These are phyloP conservation scores for Drosophila dives DNA, from an alignment of 2,888 invertebrate genomes.

Conservation along the genomic window DNA sequence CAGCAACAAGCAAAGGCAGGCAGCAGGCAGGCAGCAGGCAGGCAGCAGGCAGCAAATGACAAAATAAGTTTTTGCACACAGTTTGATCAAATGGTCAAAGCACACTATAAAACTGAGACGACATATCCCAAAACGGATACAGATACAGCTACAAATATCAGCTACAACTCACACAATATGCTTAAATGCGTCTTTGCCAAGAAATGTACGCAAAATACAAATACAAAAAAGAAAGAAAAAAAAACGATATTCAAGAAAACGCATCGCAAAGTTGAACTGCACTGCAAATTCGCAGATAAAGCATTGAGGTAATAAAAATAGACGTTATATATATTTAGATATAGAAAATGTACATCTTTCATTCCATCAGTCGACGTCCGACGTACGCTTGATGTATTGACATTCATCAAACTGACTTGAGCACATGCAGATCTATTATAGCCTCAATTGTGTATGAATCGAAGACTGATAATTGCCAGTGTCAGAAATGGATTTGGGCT, in stretches of 20 bases:
- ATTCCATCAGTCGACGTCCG: slow-evolving; percentile 23
- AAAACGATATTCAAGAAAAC: not conserved
- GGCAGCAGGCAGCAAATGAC: slow-evolving; percentile 59
- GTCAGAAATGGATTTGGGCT: not conserved
- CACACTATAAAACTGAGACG: slow-evolving; percentile 45
- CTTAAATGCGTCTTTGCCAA: slow-evolving; percentile 65
- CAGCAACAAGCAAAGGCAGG: not conserved
- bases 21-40: not conserved
- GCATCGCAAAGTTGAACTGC: slow-evolving; percentile 58
- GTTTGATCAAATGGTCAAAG: slow-evolving; percentile 73
- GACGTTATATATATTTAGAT: slow-evolving; percentile 52
- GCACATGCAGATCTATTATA: slow-evolving; percentile 29
- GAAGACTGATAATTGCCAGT: slow-evolving; percentile 17
- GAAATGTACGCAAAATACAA: slow-evolving; percentile 59
- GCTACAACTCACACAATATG: slow-evolving; percentile 29
- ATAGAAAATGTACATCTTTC: slow-evolving; percentile 29
- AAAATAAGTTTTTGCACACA: slow-evolving; percentile 73
- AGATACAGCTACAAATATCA: slow-evolving; percentile 58
- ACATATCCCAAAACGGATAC: slow-evolving; percentile 38
- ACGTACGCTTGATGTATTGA: slow-evolving; percentile 47
- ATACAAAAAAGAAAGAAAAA: not conserved
- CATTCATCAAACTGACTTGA: slow-evolving; percentile 50
- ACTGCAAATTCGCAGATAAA: slow-evolving; percentile 71
- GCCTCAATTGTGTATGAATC: not conserved
- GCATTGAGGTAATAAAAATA: slow-evolving; percentile 72